A percentile compares a stretch with the other conserved stretches of the same genome.
phyloP scores from a whole-genome alignment of 2,113 vertebrate genomes.

The Probosciger aterrimus region DNA sequence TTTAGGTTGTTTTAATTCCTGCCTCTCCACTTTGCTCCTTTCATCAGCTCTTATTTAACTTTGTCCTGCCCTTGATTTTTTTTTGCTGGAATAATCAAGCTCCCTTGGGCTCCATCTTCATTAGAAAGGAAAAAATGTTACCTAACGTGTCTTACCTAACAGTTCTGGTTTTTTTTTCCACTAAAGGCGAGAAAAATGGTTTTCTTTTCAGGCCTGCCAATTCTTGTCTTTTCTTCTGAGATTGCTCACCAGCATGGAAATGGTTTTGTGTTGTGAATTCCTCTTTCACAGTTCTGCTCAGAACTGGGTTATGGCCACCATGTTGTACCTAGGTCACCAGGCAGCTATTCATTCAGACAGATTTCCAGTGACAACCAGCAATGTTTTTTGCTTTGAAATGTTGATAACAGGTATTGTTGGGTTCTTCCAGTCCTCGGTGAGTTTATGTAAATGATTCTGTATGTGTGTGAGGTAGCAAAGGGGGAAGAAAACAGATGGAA shows the following conservation, averaged over 20 bases:
- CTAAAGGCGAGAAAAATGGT: neutral
- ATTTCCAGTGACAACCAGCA: neutral
- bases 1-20: conserved; percentile 9
- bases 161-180: neutral
- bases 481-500: neutral
- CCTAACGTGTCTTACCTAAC: conserved; percentile 24
- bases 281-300: conserved; percentile 5
- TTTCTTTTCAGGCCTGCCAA: conserved; percentile 27
- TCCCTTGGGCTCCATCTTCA: neutral
- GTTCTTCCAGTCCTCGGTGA: neutral
- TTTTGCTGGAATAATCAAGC: neutral
- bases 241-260: neutral
- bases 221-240: conserved; percentile 40
- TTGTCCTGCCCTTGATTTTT: neutral
- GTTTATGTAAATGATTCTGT: neutral
- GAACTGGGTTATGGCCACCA: neutral
- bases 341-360: neutral
- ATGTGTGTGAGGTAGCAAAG: neutral
- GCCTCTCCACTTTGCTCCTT: neutral
- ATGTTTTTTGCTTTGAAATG: neutral
- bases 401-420: neutral
- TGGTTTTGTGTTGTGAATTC: conserved; percentile 1
- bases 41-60: neutral
- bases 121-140: conserved; percentile 20
- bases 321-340: neutral